Conservation (phyloP, 2,888 invertebrate species). For the Drosophila pseudotakahashii region DNA sequence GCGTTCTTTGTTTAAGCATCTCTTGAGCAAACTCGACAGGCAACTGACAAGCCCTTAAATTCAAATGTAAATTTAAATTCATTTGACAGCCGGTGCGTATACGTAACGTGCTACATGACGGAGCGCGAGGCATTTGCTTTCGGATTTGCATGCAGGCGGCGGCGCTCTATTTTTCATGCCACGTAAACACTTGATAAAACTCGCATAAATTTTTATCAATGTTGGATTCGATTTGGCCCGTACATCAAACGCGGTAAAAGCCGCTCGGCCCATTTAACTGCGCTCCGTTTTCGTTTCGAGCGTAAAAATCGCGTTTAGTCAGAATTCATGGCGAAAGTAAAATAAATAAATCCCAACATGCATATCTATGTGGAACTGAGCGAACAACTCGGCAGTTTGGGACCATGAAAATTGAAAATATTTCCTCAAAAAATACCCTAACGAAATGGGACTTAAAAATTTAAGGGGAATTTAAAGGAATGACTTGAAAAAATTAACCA, state of each 20-base stretch:
- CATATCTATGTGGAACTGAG: conserved; percentile 5
- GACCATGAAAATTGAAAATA: not conserved
- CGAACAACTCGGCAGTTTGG: not conserved
- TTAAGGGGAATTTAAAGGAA: too few relatives aligned
- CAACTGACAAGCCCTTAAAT: conserved; percentile 59
- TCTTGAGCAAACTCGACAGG: conserved; percentile 60
- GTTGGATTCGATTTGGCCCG: conserved; percentile 59
- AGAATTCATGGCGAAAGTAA: conserved; percentile 52
- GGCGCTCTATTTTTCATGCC: conserved; percentile 53
- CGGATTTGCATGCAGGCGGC: conserved; percentile 38
- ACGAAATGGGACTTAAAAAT: not conserved
- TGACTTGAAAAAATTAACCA: too few relatives aligned
- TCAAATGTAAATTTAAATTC: conserved; percentile 48
- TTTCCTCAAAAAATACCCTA: conserved; percentile 9
- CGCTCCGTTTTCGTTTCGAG: conserved; percentile 52
- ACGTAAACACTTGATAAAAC: conserved; percentile 78
- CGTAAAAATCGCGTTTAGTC: conserved; percentile 62
- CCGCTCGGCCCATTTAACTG: conserved; percentile 71
- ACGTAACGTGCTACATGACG: conserved; percentile 34
- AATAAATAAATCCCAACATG: conserved; percentile 49
- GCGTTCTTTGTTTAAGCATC: conserved; percentile 37
- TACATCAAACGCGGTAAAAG: conserved; percentile 56
- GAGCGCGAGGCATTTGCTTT: conserved; percentile 28
- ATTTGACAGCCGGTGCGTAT: conserved; percentile 33
- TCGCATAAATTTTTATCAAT: conserved; percentile 74